Conservation (phyloP, 1,140 invertebrate genomes). For the Cyclina sinensis region DNA sequence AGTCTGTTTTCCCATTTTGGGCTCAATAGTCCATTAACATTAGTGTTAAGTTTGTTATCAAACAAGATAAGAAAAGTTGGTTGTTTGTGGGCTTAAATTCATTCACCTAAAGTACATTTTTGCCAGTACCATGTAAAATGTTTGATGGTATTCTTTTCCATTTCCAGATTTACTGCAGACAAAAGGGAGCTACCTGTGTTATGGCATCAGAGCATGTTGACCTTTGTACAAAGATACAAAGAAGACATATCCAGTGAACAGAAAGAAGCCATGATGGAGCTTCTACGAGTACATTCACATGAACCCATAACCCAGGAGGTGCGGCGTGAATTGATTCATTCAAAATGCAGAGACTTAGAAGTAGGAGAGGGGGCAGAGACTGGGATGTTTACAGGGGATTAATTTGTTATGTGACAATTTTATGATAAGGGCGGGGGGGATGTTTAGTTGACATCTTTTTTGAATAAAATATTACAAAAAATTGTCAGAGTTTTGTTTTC, state of each 20-base stretch:
- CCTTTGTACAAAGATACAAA: slow-evolving; percentile 98
- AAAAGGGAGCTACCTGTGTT: slow-evolving; percentile 95
- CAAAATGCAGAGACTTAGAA: slow-evolving; percentile 92
- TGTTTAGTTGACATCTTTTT: too few relatives aligned
- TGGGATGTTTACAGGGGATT: slow-evolving; percentile 9
- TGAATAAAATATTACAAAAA: too few relatives aligned
- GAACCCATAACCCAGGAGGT: slow-evolving; percentile 94
- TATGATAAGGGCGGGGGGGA: too few relatives aligned
- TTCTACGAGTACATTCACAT: slow-evolving; percentile 93
- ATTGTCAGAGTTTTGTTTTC: too few relatives aligned
- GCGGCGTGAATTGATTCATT: slow-evolving; percentile 93
- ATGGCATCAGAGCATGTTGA: slow-evolving; percentile 98
- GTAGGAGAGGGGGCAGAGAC: slow-evolving; percentile 22
- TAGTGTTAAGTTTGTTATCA: too few relatives aligned
- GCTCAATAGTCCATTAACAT: too few relatives aligned
- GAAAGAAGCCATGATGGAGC: slow-evolving; percentile 93
- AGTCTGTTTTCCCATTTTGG: too few relatives aligned
- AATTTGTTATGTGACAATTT: not conserved
- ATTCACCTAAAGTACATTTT: too few relatives aligned
- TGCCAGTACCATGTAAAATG: too few relatives aligned
- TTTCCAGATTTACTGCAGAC: slow-evolving; percentile 94
- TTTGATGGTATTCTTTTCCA: too few relatives aligned
- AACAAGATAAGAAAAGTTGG: too few relatives aligned
- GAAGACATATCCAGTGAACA: slow-evolving; percentile 97
- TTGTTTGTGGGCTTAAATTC: too few relatives aligned